phyloP scores from a whole-genome alignment of 1,140 invertebrate genomes.

The Aphidius gifuensis region DNA sequence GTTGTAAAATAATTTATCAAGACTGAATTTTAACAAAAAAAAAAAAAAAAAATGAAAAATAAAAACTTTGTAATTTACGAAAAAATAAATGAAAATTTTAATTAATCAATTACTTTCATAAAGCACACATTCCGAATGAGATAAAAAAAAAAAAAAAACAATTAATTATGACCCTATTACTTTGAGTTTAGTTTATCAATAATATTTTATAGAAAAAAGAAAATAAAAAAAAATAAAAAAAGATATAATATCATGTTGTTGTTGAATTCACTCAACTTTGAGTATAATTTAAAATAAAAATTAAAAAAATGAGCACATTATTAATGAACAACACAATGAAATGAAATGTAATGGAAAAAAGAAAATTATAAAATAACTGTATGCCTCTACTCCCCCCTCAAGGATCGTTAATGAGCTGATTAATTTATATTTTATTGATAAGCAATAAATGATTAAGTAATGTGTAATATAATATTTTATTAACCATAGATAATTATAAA shows the following conservation, averaged over 20 bases:
- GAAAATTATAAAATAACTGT: constrained; percentile 34
- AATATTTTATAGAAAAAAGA: neutral
- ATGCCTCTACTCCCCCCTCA: constrained; percentile 32
- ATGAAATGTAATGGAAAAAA: constrained; percentile 29
- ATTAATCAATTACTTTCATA: no score
- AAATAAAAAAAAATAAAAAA: constrained; percentile 6
- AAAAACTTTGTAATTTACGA: no score
- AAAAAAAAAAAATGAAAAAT: no score
- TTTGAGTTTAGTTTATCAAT: no score
- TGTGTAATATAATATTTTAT: constrained; percentile 54
- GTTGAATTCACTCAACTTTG: constrained; percentile 15
- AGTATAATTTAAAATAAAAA: constrained; percentile 20
- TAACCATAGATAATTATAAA: constrained; percentile 41
- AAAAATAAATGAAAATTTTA: no score
- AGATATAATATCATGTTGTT: constrained; percentile 29
- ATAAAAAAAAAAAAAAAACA: no score
- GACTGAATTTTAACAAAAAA: no score
- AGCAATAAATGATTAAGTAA: constrained; percentile 51
- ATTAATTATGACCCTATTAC: no score
- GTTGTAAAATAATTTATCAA: no score
- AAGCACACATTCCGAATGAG: no score
- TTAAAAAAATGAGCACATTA: constrained; percentile 17
- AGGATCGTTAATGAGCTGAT: constrained; percentile 44
- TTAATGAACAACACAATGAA: constrained; percentile 3
- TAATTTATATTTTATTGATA: constrained; percentile 37